Percentiles rank a stretch among this genome's conserved stretches.
These are phyloP conservation scores for Habropoda laboriosa DNA, from an alignment of 1,140 invertebrate genomes.

Conservation along the genomic window DNA sequence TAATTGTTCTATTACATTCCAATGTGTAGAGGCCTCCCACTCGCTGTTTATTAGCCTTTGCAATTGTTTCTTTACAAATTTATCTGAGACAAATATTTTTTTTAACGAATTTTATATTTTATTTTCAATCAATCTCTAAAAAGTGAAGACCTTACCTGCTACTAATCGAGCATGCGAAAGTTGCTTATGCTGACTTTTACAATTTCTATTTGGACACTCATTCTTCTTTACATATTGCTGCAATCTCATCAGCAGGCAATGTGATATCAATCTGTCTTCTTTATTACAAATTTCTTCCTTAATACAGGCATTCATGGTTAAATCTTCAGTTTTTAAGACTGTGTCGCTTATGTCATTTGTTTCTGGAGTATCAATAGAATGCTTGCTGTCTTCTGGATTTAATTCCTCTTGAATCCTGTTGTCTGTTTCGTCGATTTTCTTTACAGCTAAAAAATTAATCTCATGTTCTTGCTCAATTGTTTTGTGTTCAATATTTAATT, in stretches of 20 bases:
- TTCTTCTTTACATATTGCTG: not conserved
- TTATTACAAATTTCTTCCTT: not conserved
- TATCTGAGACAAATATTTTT: slow-evolving; percentile 64
- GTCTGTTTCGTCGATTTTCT: too few relatives aligned
- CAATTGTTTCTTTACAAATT: slow-evolving; percentile 64
- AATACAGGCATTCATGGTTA: not conserved
- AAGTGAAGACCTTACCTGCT: slow-evolving; percentile 27
- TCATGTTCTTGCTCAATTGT: not conserved
- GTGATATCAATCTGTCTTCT: too few relatives aligned
- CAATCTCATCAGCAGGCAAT: not conserved
- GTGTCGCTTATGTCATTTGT: not conserved
- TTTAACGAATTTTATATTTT: not conserved
- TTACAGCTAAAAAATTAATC: not conserved
- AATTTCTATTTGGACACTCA: not conserved
- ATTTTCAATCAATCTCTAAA: not conserved
- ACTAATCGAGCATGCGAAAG: not conserved
- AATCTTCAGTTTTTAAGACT: not conserved
- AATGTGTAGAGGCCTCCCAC: slow-evolving; percentile 66
- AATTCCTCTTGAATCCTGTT: not conserved
- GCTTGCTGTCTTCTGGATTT: not conserved
- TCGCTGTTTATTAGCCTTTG: slow-evolving; percentile 51
- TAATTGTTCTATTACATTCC: slow-evolving; percentile 63
- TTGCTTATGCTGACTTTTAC: not conserved
- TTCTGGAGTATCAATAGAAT: not conserved
- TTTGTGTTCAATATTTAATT: not conserved